Conservation (phyloP, 2,888 invertebrate genomes). For the Cheilosia vernalis region DNA sequence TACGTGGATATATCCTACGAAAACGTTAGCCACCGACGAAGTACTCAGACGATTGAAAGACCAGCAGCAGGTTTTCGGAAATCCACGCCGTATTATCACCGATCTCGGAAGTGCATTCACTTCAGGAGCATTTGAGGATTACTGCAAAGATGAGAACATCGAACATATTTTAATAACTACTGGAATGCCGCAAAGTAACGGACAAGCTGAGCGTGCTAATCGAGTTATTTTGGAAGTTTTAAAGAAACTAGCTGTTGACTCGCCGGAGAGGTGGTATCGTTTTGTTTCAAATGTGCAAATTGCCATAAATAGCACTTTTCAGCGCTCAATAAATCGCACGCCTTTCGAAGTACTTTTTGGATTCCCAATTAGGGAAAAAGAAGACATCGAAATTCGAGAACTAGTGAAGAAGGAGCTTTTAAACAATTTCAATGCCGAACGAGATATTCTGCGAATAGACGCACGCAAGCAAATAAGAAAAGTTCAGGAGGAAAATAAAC, state of each 20-base stretch:
- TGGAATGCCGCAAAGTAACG: constrained; percentile 19
- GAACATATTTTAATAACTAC: constrained; percentile 25
- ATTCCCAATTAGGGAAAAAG: constrained; percentile 20
- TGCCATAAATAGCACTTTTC: background rate
- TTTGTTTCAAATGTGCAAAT: constrained; percentile 2
- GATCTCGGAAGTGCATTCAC: background rate
- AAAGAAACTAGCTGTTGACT: background rate
- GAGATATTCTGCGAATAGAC: background rate
- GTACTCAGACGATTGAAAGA: background rate
- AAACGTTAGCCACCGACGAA: too few species aligned
- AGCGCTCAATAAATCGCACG: background rate
- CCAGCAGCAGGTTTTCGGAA: constrained; percentile 79
- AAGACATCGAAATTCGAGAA: constrained; percentile 9
- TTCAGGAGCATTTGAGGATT: constrained; percentile 4
- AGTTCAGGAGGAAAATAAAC: constrained; percentile 6
- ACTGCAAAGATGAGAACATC: constrained; percentile 42
- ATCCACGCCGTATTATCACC: constrained; percentile 69
- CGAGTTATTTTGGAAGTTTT: constrained; percentile 1
- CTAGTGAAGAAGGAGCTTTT: background rate
- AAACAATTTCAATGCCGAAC: constrained; percentile 1
- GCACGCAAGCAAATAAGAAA: constrained; percentile 10
- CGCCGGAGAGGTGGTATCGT: constrained; percentile 9
- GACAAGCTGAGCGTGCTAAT: background rate
- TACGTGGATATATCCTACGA: too few species aligned
- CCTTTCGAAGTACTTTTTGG: constrained; percentile 29